These are phyloP conservation scores for Fringilla coelebs DNA, from an alignment of 2,797 vertebrate genomes.

Conservation along the genomic window DNA sequence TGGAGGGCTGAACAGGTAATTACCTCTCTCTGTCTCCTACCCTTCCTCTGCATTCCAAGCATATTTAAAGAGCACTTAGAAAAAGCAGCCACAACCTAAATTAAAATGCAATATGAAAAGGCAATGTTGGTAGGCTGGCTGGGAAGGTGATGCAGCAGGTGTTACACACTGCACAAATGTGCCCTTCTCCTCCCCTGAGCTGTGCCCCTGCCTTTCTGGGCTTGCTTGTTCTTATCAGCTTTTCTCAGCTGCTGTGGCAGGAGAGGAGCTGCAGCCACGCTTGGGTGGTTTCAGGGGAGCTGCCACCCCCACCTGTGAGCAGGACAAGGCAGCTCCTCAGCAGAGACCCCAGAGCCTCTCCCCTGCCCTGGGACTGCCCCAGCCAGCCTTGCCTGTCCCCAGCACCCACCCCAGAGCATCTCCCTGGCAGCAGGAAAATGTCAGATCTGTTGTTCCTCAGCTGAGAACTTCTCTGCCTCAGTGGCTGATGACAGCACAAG, in stretches of 20 bases:
- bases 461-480: neutral
- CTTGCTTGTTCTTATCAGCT: neutral
- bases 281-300: neutral
- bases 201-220: neutral
- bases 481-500: neutral
- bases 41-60: slow-evolving; percentile 23
- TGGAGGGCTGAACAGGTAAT: slow-evolving; percentile 2
- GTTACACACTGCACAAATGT: fast-evolving
- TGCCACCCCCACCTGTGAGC: neutral
- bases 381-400: neutral
- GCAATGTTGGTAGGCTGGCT: neutral
- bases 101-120: neutral
- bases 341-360: fast-evolving
- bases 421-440: neutral
- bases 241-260: neutral
- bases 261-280: neutral
- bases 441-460: neutral
- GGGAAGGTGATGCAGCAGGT: neutral
- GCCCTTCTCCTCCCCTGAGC: neutral
- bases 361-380: neutral
- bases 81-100: neutral
- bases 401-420: neutral
- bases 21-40: neutral
- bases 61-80: slow-evolving; percentile 8
- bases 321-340: neutral